Evolutionary conservation across 2,888 invertebrate genomes (phyloP).

Genomic region (Carcina quercana): DNA sequence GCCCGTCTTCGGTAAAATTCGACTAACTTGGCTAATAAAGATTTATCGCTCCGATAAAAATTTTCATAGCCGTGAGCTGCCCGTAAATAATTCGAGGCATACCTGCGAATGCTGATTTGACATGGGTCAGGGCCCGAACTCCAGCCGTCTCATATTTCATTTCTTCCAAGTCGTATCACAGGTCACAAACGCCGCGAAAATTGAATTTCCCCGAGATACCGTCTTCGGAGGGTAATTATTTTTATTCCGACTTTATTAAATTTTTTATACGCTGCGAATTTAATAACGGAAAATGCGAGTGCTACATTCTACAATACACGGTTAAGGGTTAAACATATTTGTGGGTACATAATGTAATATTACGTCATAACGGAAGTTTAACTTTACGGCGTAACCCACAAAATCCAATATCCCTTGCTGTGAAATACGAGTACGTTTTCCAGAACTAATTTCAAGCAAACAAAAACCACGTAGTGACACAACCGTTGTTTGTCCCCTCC

Average conservation of each 20-base stretch:
- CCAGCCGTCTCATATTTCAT: slow-evolving; percentile 60
- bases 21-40: slow-evolving; percentile 57
- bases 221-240: slow-evolving; percentile 40
- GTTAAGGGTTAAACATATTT: no score
- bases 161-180: slow-evolving; percentile 53
- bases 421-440: no score
- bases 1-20: slow-evolving; percentile 30
- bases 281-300: not conserved
- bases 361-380: no score
- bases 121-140: slow-evolving; percentile 57
- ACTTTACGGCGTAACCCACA: no score
- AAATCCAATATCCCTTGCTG: slow-evolving; percentile 3
- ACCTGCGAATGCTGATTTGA: slow-evolving; percentile 71
- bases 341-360: no score
- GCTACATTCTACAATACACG: no score
- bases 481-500: slow-evolving; percentile 37
- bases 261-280: no score
- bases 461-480: slow-evolving; percentile 36
- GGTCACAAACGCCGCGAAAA: slow-evolving; percentile 50
- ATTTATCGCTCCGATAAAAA: slow-evolving; percentile 65
- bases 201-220: slow-evolving; percentile 51
- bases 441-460: slow-evolving; percentile 20
- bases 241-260: slow-evolving; percentile 10
- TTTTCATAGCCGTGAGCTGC: slow-evolving; percentile 57
- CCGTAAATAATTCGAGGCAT: slow-evolving; percentile 67